Evolutionary conservation across 2,113 vertebrate genomes (phyloP), one percentile per base, ranked within the genome.

Genomic region (Apteryx mantelli): DNA sequence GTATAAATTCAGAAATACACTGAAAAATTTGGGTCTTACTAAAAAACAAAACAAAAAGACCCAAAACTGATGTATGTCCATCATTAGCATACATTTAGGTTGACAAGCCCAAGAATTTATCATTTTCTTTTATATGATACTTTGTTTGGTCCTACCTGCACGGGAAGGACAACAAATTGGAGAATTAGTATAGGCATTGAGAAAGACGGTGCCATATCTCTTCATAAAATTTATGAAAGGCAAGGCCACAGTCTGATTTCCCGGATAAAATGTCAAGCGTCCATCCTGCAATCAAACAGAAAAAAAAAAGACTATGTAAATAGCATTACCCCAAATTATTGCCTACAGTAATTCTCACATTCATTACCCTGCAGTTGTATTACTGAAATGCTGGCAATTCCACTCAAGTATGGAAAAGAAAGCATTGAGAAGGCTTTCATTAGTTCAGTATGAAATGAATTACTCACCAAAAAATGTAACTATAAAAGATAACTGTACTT

Each of bases 121-220:
- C 48, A 56, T 30, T 68, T 63, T 70, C 25, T 58, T 61, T 56
- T 17, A 74, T 78, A 48, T 38, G 68, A 74, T 42, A n/a, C 64
- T 73, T 91, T 46, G 28, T 26, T 85, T 65, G 19, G 38, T 69
- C 92, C 30, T 98, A 99, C 99, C 99, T 98, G 99, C 99, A 3
- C 99, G 99, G 1, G 99, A 99, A 32, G 99, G 99, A 96, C 99
- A 99, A 94, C 99, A 99, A 91, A 99, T 99, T 17, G 99, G 99
- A 82, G 99, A 99, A 92, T 99, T 99, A 55, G 99, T 99, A 77
- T 99, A 99, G 10, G 99, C 98, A 83, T 99, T 99, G 60, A 99
- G 97, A 96, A 99, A 99, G 21, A 98, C 95, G 32, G 98, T 96
- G 46, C 99, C 99, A 1, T 97, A 96, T 86, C 96, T 94, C 65